Base-by-base conservation (phyloP, 2,888 invertebrate genomes). In the Caenorhabditis sp. region DNA sequence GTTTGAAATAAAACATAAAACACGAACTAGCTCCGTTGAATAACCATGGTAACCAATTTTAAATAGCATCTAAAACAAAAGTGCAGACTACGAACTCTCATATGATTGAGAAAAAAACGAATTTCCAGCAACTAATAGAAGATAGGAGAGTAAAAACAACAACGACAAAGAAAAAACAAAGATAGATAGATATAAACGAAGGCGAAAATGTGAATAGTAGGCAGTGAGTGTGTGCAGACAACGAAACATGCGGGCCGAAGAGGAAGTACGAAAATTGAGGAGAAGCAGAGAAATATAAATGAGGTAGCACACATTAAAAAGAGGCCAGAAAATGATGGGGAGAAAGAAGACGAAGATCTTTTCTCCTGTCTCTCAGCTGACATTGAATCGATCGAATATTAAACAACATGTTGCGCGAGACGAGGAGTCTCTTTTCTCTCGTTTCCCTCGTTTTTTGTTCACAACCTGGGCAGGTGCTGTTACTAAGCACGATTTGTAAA, bases 151-250 rank as follows among this genome's bases (percentile, higher is more conserved):
- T 31, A 31, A 54, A 43, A 56, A 57, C 26, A 62, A 23, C 62
- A 31, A 53, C 53, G 36, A 31, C 12, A 53, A 38, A 36, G 25
- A 36, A 59, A 59, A 59, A 59, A 61, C 52, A 50, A 58, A 64
- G 52, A 50, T 58, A 58, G 31, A 52, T 14, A 50, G 27, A 43
- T 57, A 50, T 31, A 31, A 21, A 27, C 52, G n/a, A 17, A 36
- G 57, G 20, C 63, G 57, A 54, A 63, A 17, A 7, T 63, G 56
- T 63, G 27, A 57, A 56, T 63, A 43, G 12, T 21, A 36, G 54
- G 26, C 3, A 59, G 43, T 54, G n/a, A 36, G 38, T 4, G 31
- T 31, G 31, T 43, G 43, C 43, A 43, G 43, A 43, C 31, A 31
- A 31, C 31, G 43, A 43, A 43, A 43, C 43, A 43, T 43, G 43